phyloP scores from a whole-genome alignment of 2,888 invertebrate genomes.

The Mactromeris polynyma region DNA sequence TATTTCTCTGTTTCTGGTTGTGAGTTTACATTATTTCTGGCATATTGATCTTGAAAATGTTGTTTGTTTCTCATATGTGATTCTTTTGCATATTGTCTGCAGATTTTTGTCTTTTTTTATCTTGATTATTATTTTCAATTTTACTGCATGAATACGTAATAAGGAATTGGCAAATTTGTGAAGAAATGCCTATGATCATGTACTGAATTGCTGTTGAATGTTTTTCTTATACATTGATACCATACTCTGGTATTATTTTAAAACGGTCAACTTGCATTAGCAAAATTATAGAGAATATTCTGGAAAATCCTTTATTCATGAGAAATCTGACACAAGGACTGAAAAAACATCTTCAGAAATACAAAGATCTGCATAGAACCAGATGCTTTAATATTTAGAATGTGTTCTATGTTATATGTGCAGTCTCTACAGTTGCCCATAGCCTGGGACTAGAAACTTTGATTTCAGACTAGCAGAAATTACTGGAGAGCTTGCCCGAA shows the following conservation, averaged over 20 bases:
- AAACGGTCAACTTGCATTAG: constrained; percentile 5
- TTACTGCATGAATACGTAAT: not conserved
- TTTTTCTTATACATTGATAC: not conserved
- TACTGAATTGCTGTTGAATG: not conserved
- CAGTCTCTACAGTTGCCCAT: too few species aligned
- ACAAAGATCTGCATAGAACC: not conserved
- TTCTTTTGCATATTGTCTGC: not conserved
- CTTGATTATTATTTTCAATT: not conserved
- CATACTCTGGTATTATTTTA: not conserved
- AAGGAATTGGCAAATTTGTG: not conserved
- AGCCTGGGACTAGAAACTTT: too few species aligned
- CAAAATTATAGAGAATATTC: constrained; percentile 7
- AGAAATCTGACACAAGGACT: not conserved
- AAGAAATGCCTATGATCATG: not conserved
- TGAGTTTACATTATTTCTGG: not conserved
- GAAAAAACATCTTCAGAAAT: not conserved
- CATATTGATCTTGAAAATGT: not conserved
- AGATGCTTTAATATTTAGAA: not conserved
- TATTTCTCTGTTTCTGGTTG: not conserved
- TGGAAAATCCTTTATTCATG: constrained; percentile 8
- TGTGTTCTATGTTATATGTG: too few species aligned
- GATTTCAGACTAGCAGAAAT: too few species aligned
- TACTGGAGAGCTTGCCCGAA: too few species aligned
- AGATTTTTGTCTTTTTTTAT: not conserved
- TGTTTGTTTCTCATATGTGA: not conserved